These are phyloP conservation scores for Poicephalus meyeri DNA, from an alignment of 2,113 vertebrate genomes.

Conservation along the genomic window DNA sequence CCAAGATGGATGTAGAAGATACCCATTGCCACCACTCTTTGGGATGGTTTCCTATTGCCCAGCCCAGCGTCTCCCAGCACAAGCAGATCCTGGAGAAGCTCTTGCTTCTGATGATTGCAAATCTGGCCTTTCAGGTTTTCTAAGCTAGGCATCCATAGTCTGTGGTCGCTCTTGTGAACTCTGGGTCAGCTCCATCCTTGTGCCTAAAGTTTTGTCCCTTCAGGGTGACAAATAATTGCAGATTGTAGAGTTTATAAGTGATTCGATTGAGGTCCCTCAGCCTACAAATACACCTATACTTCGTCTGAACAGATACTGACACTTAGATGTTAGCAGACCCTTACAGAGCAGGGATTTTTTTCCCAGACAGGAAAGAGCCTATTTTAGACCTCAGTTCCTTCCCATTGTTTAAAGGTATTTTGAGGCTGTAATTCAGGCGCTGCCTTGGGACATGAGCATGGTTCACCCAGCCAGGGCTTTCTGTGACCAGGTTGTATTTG, in stretches of 20 bases:
- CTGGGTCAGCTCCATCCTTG: not conserved
- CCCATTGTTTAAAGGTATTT: slow-evolving; percentile 27
- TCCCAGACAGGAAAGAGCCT: slow-evolving; percentile 8
- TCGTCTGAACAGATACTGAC: not conserved
- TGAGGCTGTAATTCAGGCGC: not conserved
- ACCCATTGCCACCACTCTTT: not conserved
- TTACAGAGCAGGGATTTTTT: not conserved
- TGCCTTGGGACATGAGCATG: accelerated
- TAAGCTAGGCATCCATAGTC: not conserved
- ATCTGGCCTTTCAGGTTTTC: not conserved
- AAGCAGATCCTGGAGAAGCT: not conserved
- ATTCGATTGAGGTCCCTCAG: not conserved
- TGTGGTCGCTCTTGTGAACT: not conserved
- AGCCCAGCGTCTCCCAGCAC: not conserved
- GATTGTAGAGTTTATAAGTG: not conserved
- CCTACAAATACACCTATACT: not conserved
- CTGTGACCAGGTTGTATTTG: not conserved
- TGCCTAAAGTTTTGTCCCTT: not conserved
- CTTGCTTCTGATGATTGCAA: not conserved
- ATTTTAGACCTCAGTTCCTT: slow-evolving; percentile 17
- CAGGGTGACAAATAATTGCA: not conserved
- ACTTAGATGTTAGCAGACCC: not conserved
- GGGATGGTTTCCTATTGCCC: not conserved
- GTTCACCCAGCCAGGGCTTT: not conserved
- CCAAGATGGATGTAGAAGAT: not conserved